Base-by-base conservation (phyloP, 2,888 invertebrate genomes). In the Chymomyza amoena region DNA sequence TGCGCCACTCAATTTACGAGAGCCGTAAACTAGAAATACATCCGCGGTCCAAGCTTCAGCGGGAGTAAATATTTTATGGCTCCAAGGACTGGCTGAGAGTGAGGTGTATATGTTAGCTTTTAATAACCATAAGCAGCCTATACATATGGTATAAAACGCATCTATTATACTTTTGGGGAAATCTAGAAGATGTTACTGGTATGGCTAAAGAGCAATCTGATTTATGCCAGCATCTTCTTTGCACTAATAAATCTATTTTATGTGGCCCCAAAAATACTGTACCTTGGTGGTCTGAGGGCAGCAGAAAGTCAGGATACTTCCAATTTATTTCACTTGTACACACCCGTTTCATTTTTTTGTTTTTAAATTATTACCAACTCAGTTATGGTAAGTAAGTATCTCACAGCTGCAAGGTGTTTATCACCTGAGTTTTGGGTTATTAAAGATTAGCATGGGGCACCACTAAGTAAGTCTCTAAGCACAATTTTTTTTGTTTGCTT, bases 181-280 rank as follows among this genome's bases (percentile, higher is more conserved):
- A 64, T 54, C 20, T 18, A 73, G 77, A 64, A 70, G 75, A 66
- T 69, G 68, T 72, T 79, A 39, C 54, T 54, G 16, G 20, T 16
- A 20, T 54, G 18, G 54, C 75, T 73, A 72, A 67, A 68, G 75
- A 69, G 72, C 74, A 67, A 59, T 70, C 80, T 80, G 80, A 80
- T 80, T 80, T 80, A 80, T 80, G 80, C 65, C 75, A 71, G 82
- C 79, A 81, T 79, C 82, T 75, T 81, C 82, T 80, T 80, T 73
- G 56, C 61, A 60, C 71, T 68, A 64, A 80, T 80, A 80, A 80
- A 79, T 80, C 82, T 77, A 59, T 75, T 81, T 77, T 77, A 80
- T 79, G 80, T 72, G 66, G 51, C 5, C n/a, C 59, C 57, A 20
- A 20, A 45, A 45, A 45, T 2, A 15, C 6, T 10, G 13, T 45